These are phyloP conservation scores for Amaurobius ferox DNA, from an alignment of 2,888 invertebrate species.

Conservation along the genomic window DNA sequence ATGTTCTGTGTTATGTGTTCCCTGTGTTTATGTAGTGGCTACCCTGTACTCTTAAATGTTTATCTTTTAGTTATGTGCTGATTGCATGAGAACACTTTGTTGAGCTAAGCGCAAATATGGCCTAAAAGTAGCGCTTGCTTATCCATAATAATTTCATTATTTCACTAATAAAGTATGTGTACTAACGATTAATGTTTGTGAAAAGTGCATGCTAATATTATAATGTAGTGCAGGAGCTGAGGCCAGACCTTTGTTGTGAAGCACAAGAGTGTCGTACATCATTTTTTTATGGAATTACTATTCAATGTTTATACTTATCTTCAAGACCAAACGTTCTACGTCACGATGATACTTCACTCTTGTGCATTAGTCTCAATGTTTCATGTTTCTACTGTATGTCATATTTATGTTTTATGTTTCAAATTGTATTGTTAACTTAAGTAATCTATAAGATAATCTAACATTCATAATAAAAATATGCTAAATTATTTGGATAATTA, in stretches of 20 bases:
- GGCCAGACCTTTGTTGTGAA: slow-evolving; percentile 53
- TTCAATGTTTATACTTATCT: no score
- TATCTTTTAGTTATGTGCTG: not conserved
- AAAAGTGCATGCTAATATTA: not conserved
- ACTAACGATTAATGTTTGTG: not conserved
- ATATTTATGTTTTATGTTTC: slow-evolving; percentile 32
- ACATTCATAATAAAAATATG: no score
- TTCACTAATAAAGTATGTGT: not conserved
- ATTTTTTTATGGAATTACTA: no score
- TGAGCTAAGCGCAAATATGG: no score
- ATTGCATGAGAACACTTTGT: not conserved
- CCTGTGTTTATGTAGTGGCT: slow-evolving; percentile 12
- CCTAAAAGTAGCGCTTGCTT: no score
- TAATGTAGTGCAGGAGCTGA: slow-evolving; percentile 19
- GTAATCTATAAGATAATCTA: no score
- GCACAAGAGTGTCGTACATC: slow-evolving; percentile 15
- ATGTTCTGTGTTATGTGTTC: slow-evolving; percentile 15
- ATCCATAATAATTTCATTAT: no score
- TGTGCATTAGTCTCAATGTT: slow-evolving; percentile 13
- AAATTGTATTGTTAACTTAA: no score
- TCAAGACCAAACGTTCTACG: no score
- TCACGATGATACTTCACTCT: not conserved
- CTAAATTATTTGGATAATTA: no score
- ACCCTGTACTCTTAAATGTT: not conserved
- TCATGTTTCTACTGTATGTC: slow-evolving; percentile 19